Conservation (phyloP, 2,888 invertebrate genomes). For the Onthophagus sagittarius region DNA sequence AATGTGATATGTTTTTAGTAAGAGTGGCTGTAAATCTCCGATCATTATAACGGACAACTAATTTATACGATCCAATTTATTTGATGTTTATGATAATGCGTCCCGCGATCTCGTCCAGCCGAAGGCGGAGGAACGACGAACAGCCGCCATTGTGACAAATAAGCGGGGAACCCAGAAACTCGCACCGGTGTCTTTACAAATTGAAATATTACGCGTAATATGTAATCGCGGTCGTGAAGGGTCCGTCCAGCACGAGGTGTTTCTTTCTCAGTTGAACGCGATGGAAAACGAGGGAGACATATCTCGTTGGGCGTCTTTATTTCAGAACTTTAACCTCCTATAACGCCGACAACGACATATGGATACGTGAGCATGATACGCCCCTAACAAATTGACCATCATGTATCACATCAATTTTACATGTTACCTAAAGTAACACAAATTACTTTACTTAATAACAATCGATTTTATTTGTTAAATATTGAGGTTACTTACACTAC, state of each 20-base stretch:
- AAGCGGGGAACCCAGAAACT: constrained; percentile 19
- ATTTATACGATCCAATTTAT: constrained; percentile 48
- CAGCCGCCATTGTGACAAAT: constrained; percentile 13
- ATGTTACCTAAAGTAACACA: not conserved
- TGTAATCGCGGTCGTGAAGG: constrained; percentile 4
- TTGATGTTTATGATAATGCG: constrained; percentile 46
- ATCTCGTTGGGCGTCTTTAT: constrained; percentile 10
- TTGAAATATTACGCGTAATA: constrained; percentile 20
- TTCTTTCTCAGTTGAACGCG: not conserved
- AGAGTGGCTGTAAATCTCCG: constrained; percentile 42
- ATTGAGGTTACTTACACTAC: too few relatives aligned
- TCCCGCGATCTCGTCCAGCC: constrained; percentile 18
- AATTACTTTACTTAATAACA: too few relatives aligned
- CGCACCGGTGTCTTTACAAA: constrained; percentile 21
- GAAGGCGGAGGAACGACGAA: constrained; percentile 15
- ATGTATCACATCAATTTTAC: constrained; percentile 3
- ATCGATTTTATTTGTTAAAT: too few relatives aligned
- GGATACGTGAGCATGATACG: not conserved
- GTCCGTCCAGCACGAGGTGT: not conserved
- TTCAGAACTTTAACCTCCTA: constrained; percentile 10
- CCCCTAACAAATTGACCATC: not conserved
- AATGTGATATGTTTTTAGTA: constrained; percentile 36
- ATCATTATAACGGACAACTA: constrained; percentile 46
- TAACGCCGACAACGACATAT: constrained; percentile 4
- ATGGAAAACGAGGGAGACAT: not conserved